Evolutionary conservation across 2,113 vertebrate genomes (phyloP).

Genomic region (Amphiprion percula): DNA sequence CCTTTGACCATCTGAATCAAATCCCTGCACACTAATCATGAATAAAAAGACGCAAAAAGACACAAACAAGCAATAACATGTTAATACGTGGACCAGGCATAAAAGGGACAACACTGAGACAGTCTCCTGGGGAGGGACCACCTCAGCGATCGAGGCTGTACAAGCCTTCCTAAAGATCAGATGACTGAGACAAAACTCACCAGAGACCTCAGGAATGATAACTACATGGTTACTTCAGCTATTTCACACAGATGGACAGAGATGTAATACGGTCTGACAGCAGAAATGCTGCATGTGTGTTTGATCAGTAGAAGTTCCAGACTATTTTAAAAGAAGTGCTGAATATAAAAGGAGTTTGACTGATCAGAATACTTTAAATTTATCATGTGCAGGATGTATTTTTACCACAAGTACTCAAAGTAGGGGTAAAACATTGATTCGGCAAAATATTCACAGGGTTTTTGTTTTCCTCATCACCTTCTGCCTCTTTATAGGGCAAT

Average conservation of each 20-base stretch:
- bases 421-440: too few species aligned
- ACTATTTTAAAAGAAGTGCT: background rate
- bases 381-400: too few species aligned
- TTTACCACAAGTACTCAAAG: too few species aligned
- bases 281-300: background rate
- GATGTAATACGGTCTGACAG: constrained; percentile 11
- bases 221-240: constrained; percentile 38
- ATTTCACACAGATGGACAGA: constrained; percentile 27
- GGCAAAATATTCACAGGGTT: too few species aligned
- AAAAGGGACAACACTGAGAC: background rate
- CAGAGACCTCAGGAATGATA: constrained; percentile 64
- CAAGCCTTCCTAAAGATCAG: constrained; percentile 52
- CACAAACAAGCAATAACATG: background rate
- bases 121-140: constrained; percentile 32
- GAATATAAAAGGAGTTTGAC: too few species aligned
- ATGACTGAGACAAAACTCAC: constrained; percentile 49
- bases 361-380: too few species aligned
- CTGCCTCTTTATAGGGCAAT: too few species aligned
- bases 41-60: background rate
- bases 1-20: background rate
- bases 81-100: too few species aligned
- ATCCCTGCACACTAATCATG: background rate
- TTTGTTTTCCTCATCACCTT: too few species aligned
- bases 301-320: background rate
- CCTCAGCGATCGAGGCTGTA: constrained; percentile 37